Percentiles rank a stretch among this genome's conserved stretches.
Conservation (phyloP, 2,888 invertebrate species). For the Parapristionchus giblindavisi region DNA sequence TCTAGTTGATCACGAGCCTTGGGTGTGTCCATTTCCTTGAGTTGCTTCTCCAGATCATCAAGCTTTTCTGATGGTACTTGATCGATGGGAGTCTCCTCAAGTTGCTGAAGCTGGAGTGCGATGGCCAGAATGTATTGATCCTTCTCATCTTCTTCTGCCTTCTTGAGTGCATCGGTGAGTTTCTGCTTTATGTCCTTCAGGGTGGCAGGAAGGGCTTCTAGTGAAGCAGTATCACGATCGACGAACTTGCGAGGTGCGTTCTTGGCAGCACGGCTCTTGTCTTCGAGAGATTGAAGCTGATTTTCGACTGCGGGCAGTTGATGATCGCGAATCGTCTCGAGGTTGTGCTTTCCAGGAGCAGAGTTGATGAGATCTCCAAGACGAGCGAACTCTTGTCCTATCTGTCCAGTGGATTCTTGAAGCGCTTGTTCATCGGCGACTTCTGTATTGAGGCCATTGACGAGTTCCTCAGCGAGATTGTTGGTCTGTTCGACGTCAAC, state of each 20-base stretch:
- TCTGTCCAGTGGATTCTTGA: constrained; percentile 49
- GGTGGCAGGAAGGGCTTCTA: not conserved
- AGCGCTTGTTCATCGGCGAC: constrained; percentile 41
- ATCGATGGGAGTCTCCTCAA: constrained; percentile 22
- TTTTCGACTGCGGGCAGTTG: constrained; percentile 19
- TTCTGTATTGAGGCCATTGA: constrained; percentile 7
- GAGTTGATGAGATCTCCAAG: constrained; percentile 36
- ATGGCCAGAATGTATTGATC: constrained; percentile 30
- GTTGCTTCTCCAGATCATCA: constrained; percentile 43
- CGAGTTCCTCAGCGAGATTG: constrained; percentile 50
- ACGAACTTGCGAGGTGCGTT: constrained; percentile 34
- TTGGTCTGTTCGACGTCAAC: constrained; percentile 57
- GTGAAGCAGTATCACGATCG: constrained; percentile 4
- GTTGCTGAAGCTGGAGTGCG: constrained; percentile 26
- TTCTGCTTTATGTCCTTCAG: constrained; percentile 18
- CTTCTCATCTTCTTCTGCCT: constrained; percentile 33
- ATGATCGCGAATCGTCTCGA: constrained; percentile 17
- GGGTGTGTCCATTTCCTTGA: constrained; percentile 43
- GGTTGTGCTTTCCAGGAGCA: constrained; percentile 29
- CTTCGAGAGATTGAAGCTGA: constrained; percentile 29
- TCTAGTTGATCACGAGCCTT: constrained; percentile 34
- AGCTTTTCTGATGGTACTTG: constrained; percentile 19
- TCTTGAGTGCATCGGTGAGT: constrained; percentile 18
- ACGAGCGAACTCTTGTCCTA: constrained; percentile 46
- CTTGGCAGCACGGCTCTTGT: constrained; percentile 26